phyloP scores from a whole-genome alignment of 2,888 invertebrate genomes.

The Meghimatium bilineatum region DNA sequence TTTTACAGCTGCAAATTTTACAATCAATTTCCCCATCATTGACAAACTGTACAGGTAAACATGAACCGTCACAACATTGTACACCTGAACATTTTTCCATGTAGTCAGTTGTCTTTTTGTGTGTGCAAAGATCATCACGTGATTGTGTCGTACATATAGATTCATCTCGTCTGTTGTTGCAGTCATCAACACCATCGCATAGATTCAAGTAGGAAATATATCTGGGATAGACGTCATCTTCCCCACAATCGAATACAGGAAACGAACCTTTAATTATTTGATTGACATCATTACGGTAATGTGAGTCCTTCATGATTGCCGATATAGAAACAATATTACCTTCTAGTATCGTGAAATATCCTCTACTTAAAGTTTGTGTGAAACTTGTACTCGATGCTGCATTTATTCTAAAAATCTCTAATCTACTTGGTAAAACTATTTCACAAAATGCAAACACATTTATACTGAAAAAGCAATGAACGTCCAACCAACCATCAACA shows the following conservation, averaged over 20 bases:
- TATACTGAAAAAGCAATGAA: background rate
- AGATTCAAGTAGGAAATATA: background rate
- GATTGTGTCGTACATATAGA: background rate
- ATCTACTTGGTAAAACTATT: background rate
- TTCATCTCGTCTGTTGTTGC: constrained; percentile 18
- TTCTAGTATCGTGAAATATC: background rate
- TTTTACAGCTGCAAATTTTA: background rate
- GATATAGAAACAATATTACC: constrained; percentile 6
- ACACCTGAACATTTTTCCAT: background rate
- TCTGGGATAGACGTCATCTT: background rate
- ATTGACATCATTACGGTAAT: too few relatives aligned
- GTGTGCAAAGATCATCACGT: too few relatives aligned
- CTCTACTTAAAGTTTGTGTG: background rate
- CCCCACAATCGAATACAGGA: constrained; percentile 8
- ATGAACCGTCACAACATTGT: constrained; percentile 17
- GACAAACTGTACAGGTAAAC: constrained; percentile 4
- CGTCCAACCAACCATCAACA: background rate
- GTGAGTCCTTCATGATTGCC: too few relatives aligned
- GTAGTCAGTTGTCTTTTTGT: too few relatives aligned
- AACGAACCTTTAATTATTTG: too few relatives aligned
- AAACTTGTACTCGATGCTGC: too few relatives aligned
- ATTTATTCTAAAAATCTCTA: background rate
- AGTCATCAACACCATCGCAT: constrained; percentile 8
- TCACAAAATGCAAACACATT: background rate
- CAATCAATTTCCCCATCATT: constrained; percentile 26